Evolutionary conservation across 30 jellyfish, hydroid and myxozoan genomes (phyloP).

Genomic region (Aurelia sp.): DNA sequence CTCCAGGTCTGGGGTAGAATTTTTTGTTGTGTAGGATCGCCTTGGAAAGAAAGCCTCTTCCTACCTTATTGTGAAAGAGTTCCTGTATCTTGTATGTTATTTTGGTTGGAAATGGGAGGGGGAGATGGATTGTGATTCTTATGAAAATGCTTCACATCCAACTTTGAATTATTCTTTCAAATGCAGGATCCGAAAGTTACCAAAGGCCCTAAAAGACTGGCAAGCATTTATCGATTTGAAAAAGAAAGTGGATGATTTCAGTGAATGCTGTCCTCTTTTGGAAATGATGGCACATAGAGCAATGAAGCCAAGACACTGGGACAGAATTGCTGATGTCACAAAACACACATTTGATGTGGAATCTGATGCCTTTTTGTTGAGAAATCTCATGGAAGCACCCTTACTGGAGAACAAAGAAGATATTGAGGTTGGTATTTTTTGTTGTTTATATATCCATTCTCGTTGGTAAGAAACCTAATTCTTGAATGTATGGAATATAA

Average conservation of each 20-base stretch:
- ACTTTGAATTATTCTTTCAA: too few relatives aligned
- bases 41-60: too few relatives aligned
- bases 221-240: conserved; percentile 84
- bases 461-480: too few relatives aligned
- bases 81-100: too few relatives aligned
- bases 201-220: conserved; percentile 86
- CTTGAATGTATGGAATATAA: too few relatives aligned
- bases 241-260: conserved; percentile 81
- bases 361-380: conserved; percentile 70
- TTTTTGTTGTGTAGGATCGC: too few relatives aligned
- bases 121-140: too few relatives aligned
- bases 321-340: conserved; percentile 70
- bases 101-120: too few relatives aligned
- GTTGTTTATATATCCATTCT: too few relatives aligned
- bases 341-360: conserved; percentile 73
- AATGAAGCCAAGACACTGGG: conserved; percentile 86
- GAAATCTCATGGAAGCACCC: conserved; percentile 89
- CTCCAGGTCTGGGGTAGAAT: too few relatives aligned
- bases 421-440: conserved; percentile 64
- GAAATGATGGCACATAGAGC: conserved; percentile 93
- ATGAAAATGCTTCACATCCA: too few relatives aligned
- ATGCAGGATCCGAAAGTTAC: conserved; percentile 73
- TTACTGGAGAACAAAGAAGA: conserved; percentile 80
- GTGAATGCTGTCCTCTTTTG: conserved; percentile 86
- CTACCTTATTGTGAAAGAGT: too few relatives aligned